Conservation (phyloP, 2,113 vertebrate species). For the Cyrtonyx montezumae region DNA sequence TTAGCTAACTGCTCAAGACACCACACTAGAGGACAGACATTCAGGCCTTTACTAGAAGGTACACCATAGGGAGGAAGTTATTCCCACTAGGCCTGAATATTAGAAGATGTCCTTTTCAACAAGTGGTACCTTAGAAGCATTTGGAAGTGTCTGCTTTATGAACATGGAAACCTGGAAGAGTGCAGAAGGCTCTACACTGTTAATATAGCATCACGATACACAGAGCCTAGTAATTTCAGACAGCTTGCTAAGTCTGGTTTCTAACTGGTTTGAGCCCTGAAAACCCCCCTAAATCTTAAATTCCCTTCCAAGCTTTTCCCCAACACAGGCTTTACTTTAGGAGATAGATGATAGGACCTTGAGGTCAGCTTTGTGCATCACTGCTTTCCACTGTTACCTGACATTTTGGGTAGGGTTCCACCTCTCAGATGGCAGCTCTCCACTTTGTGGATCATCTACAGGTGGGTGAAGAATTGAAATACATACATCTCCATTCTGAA, state of each 20-base stretch:
- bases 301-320: not conserved
- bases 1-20: not conserved
- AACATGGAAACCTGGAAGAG: not conserved
- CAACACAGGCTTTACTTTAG: not conserved
- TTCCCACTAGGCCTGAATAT: not conserved
- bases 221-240: not conserved
- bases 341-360: not conserved
- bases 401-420: constrained; percentile 99
- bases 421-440: constrained; percentile 96
- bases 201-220: not conserved
- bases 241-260: not conserved
- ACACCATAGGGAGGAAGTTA: not conserved
- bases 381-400: constrained; percentile 81
- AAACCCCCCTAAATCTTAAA: not conserved
- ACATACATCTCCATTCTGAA: constrained; percentile 96
- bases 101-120: not conserved
- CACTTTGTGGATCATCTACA: constrained; percentile 97
- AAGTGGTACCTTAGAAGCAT: not conserved
- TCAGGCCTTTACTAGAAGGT: not conserved
- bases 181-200: not conserved
- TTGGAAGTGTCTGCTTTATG: not conserved
- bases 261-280: not conserved
- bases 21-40: not conserved
- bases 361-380: not conserved
- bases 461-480: constrained; percentile 99